Evolutionary conservation across 1,140 invertebrate species (phyloP).

Genomic region (Theocolax elegans): DNA sequence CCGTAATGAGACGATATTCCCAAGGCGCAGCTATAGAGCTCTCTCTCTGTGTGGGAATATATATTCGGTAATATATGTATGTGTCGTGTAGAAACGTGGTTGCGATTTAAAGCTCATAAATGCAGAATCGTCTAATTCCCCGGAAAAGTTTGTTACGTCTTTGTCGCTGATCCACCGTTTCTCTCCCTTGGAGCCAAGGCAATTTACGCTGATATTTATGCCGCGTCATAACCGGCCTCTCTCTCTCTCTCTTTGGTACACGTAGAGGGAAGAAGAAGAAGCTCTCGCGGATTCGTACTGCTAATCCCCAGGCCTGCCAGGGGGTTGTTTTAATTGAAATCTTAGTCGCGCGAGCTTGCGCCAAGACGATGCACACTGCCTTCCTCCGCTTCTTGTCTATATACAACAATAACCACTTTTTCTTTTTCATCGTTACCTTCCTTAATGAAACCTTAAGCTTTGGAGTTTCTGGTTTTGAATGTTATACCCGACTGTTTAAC

Average conservation of each 20-base stretch:
- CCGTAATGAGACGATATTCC: too few relatives aligned
- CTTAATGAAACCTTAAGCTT: slow-evolving; percentile 1
- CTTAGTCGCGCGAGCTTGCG: slow-evolving; percentile 56
- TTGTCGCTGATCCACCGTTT: slow-evolving; percentile 50
- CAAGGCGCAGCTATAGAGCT: too few relatives aligned
- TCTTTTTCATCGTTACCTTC: not conserved
- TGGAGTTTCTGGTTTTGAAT: not conserved
- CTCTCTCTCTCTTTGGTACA: slow-evolving; percentile 7
- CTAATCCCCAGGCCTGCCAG: slow-evolving; percentile 60
- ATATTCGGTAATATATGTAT: too few relatives aligned
- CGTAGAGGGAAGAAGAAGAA: slow-evolving; percentile 20
- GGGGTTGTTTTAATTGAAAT: slow-evolving; percentile 70
- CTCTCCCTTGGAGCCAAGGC: slow-evolving; percentile 49
- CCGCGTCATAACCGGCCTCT: slow-evolving; percentile 64
- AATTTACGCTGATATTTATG: slow-evolving; percentile 70
- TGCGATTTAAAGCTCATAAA: slow-evolving; percentile 65
- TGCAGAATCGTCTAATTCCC: slow-evolving; percentile 63
- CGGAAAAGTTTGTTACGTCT: slow-evolving; percentile 53
- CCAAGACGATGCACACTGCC: slow-evolving; percentile 41
- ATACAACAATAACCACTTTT: not conserved
- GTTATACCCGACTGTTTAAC: too few relatives aligned
- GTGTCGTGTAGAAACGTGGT: too few relatives aligned
- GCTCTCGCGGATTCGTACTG: slow-evolving; percentile 64
- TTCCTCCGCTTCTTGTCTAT: slow-evolving; percentile 16
- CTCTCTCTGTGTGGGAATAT: too few relatives aligned